Base-by-base conservation (phyloP, 2,797 vertebrate species). In the Lagodon rhomboides region DNA sequence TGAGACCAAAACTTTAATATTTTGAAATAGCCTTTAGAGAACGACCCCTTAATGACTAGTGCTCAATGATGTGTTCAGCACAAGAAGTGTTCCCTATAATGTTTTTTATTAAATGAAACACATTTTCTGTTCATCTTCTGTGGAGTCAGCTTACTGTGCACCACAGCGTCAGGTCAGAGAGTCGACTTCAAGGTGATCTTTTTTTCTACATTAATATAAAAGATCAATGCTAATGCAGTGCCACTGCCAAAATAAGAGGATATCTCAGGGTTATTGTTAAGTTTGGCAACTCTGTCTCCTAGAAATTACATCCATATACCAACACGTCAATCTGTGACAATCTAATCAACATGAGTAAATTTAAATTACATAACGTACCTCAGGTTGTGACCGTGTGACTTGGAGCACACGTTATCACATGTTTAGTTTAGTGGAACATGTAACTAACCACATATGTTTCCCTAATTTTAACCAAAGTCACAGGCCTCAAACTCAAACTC, bases 201-300 rank as follows among this genome's bases (percentile, higher is more conserved):
- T 53, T 58, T 25, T 18, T 25, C 30, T 4, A 41, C 2, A 8
- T 51, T 43, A 20, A 63, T 68, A 58, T 49, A 12, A 51, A 65
- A 43, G 51, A 12, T 55, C 5, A 63, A 56, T 53, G 34, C 15
- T 27, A 51, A 55, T 44, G n/a, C 47, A 38, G 25, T 61, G 51
- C 6, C 38, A 23, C 44, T 71, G 58, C 23, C 1, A 44, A 23
- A 75, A 30, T 38, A 13, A 59, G 51, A 51, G 1, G 18, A 65
- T 47, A 54, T 66, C 58, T 80, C 71, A 71, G 61, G 63, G 51
- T 71, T 77, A 17, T 63, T 71, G 4, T 17, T 47, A 46, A 54
- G 34, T 25, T 43, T 10, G 59, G 50, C 53, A 30, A 41, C 25
- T 20, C 25, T 18, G 7, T 68, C 34, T 38, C 25, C 11, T 44